Base-by-base conservation (phyloP, 2,888 invertebrate genomes). In the Leucozona laternaria region DNA sequence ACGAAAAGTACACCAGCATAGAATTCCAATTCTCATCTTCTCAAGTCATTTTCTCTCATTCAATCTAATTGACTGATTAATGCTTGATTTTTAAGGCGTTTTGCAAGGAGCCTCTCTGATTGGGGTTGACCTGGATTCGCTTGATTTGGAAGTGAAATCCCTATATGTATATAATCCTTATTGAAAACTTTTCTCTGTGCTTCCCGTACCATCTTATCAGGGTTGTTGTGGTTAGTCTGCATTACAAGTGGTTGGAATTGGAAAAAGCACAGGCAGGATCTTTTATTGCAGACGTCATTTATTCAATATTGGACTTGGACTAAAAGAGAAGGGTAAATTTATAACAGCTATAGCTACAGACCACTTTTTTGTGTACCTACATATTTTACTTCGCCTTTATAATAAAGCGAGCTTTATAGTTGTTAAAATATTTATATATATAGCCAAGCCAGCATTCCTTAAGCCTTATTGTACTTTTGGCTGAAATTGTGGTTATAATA, bases 51-150 rank as follows among this genome's bases (percentile, higher is more conserved):
- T 53, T 45, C 31, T 45, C 50, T 66, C 78, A 28, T 73, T 78
- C 79, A 79, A 79, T 79, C 62, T 79, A 83, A 83, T 83, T 79
- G 82, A 79, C 82, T 83, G 82, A 83, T 83, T 83, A 83, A 83
- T 79, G 60, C 73, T 83, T 83, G 79, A 83, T 73, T 83, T 82
- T 31, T 43, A 53, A 43, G 37, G 43, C 79, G n/a, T 31, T 78
- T 50, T n/a, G 5, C 58, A 53, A 45, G 55, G 10, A 45, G 37
- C 37, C 43, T 53, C 43, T 53, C 13, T 66, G 68, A 78, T 68
- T 78, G 78, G 53, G 77, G 68, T 70, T 83, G 82, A 83, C 79
- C 82, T 72, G 60, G 66, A 78, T 82, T 82, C 48, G 40, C 53
- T 72, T 72, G 66, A 75, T 60, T 68, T 31, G 34, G 48, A 68